Evolutionary conservation across 2,113 vertebrate species (phyloP).

Genomic region (Bungarus multicinctus): DNA sequence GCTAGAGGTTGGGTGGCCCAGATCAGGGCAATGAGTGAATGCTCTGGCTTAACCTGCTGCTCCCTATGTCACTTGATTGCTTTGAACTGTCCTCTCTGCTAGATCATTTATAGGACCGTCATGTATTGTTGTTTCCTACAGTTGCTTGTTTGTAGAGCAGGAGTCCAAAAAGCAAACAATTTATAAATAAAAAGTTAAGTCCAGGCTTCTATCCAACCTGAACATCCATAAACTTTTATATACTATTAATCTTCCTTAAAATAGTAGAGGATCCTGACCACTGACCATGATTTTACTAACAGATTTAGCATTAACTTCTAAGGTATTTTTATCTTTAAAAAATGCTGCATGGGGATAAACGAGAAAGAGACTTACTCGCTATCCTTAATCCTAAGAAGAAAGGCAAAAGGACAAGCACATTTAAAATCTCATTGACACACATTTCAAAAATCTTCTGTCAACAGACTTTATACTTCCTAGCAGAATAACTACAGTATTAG

Average conservation of each 20-base stretch:
- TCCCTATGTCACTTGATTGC: background rate
- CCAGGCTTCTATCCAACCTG: background rate
- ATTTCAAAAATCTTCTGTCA: background rate
- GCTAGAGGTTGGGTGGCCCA: background rate
- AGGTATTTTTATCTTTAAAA: no score
- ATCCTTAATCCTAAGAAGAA: background rate
- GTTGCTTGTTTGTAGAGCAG: background rate
- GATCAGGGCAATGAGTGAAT: background rate
- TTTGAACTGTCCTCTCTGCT: background rate
- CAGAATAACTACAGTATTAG: background rate
- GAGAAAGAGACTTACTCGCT: background rate
- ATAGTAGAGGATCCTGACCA: background rate
- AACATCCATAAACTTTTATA: background rate
- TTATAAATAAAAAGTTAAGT: background rate
- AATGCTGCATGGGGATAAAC: background rate
- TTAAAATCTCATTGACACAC: background rate
- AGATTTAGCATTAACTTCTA: background rate
- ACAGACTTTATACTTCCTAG: background rate
- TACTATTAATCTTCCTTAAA: background rate
- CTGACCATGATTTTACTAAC: background rate
- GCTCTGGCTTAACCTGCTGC: background rate
- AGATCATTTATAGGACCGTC: background rate
- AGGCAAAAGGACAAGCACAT: background rate
- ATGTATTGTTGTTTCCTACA: background rate
- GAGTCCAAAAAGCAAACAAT: background rate